Evolutionary conservation across 2,888 invertebrate species (phyloP).

Genomic region (Pecten maximus): DNA sequence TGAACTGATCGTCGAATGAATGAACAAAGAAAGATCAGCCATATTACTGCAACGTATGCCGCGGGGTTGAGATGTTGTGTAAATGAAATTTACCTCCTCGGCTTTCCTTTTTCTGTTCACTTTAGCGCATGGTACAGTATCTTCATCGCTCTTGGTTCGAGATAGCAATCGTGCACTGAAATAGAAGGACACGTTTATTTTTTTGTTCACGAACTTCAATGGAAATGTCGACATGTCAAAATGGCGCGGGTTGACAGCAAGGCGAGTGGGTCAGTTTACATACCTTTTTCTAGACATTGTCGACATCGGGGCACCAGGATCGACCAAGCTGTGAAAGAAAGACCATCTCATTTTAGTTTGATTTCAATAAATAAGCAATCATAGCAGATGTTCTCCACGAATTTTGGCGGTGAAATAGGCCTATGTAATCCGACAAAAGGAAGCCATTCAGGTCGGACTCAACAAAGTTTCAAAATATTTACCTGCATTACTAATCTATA

Average conservation of each 20-base stretch:
- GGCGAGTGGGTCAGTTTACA: conserved; percentile 46
- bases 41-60: conserved; percentile 41
- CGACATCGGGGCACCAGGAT: conserved; percentile 44
- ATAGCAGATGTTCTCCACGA: not conserved
- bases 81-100: conserved; percentile 67
- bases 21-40: conserved; percentile 61
- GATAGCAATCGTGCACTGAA: conserved; percentile 70
- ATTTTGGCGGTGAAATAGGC: conserved; percentile 2
- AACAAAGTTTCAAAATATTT: not conserved
- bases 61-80: conserved; percentile 38
- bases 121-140: conserved; percentile 58
- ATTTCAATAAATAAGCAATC: not conserved
- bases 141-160: conserved; percentile 64
- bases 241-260: conserved; percentile 62
- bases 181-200: conserved; percentile 44
- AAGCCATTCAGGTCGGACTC: not conserved
- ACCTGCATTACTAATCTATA: not conserved
- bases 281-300: conserved; percentile 76
- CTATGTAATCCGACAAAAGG: not conserved
- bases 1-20: conserved; percentile 40
- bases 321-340: conserved; percentile 46
- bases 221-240: conserved; percentile 56
- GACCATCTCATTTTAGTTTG: not conserved
- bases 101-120: conserved; percentile 72
- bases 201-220: conserved; percentile 27